Evolutionary conservation across 2,888 invertebrate genomes (phyloP).

Genomic region (Gymnosoma rotundatum): DNA sequence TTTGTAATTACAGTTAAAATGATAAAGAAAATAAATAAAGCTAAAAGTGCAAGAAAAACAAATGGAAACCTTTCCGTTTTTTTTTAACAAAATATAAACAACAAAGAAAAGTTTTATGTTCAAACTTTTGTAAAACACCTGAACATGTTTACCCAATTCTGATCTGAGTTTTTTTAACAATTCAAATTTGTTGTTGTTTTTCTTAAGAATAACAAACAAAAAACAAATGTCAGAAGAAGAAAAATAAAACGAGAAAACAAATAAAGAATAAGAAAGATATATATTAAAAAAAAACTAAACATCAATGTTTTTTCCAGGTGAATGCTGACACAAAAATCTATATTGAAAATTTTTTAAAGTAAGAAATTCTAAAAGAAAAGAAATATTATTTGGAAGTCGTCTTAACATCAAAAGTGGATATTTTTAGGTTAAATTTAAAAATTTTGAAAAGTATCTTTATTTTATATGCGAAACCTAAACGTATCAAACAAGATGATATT

Average conservation of each 20-base stretch:
- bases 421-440: no score
- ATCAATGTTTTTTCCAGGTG: slow-evolving; percentile 39
- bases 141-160: slow-evolving; percentile 55
- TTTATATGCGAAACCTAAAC: no score
- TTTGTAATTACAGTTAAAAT: no score
- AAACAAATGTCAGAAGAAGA: slow-evolving; percentile 23
- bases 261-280: background rate
- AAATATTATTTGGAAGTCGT: no score
- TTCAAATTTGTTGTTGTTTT: slow-evolving; percentile 14
- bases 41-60: no score
- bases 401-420: no score
- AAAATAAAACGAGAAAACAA: slow-evolving; percentile 2
- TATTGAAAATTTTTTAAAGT: no score
- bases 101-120: slow-evolving; percentile 50
- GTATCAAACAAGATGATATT: no score
- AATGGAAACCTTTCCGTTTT: no score
- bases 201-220: slow-evolving; percentile 36
- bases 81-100: slow-evolving; percentile 5
- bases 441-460: no score
- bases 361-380: no score
- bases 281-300: slow-evolving; percentile 7
- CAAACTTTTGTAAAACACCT: slow-evolving; percentile 62
- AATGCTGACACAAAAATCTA: slow-evolving; percentile 22
- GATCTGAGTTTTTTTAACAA: slow-evolving; percentile 59
- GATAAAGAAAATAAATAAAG: no score